Evolutionary conservation across 2,888 invertebrate species (phyloP), one percentile per base, ranked within the genome.

Genomic region (Xylocampa areola): DNA sequence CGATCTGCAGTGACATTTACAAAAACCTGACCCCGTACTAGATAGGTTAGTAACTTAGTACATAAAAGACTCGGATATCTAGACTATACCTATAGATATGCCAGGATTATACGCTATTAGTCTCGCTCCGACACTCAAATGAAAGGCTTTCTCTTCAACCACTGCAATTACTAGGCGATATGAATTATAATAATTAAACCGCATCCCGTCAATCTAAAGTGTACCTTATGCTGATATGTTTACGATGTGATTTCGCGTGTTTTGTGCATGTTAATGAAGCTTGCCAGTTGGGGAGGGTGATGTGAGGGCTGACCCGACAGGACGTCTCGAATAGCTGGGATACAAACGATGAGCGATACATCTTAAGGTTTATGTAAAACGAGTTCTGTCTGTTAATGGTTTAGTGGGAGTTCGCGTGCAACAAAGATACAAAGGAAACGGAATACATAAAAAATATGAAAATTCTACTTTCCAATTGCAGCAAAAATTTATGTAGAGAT

Each of bases 151-250:
- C 52, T 64, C 54, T 58, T 40, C 43, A 59, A 68, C 55, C 52
- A 51, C 55, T 19, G 51, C 60, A 66, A 75, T 75, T 71, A 72
- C 70, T 52, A 48, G 51, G 53, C 49, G 44, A 64, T 66, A 67
- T 71, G 64, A 73, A 69, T 77, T 73, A 73, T 71, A 70, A 79
- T 79, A 69, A 76, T 67, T 65, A 62, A 52, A 32, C 21, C 10
- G 13, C 10, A 32, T 23, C 17, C 7, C 6, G 17, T 25, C 47
- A 52, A 45, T 43, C 45, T 45, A 55, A 72, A 74, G 29, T 41
- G 27, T 50, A 30, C 66, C 65, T 45, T 76, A 67, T 25, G 0
- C 0, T 1, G 32, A 37, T 48, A 37, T 11, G 0, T 5, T 51
- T 69, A 75, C 30, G 63, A 49, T 37, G 36, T 48, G 61, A 53